Conservation (phyloP, 2,888 invertebrate genomes). For the Xestia rhomboidea region DNA sequence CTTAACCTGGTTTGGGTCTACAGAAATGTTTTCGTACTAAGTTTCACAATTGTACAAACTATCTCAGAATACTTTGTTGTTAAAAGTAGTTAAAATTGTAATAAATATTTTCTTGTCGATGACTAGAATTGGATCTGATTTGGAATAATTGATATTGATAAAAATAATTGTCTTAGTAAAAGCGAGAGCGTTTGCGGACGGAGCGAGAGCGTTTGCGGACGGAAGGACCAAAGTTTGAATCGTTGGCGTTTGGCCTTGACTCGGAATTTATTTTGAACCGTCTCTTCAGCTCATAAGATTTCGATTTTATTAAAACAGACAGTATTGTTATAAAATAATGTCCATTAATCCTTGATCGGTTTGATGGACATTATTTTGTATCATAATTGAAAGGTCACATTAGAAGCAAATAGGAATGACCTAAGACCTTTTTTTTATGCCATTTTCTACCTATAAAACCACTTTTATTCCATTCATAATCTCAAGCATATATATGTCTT, state of each 20-base stretch:
- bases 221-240: constrained; percentile 11
- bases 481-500: constrained; percentile 12
- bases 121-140: background rate
- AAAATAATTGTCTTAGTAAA: background rate
- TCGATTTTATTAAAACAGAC: background rate
- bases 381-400: background rate
- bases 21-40: constrained; percentile 7
- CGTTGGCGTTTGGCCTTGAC: background rate
- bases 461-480: constrained; percentile 20
- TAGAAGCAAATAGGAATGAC: background rate
- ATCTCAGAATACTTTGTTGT: background rate
- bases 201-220: background rate
- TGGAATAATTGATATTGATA: background rate
- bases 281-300: background rate
- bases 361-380: background rate
- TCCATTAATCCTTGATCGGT: background rate
- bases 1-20: constrained; percentile 3
- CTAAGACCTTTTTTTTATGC: background rate
- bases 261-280: background rate
- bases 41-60: constrained; percentile 9
- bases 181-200: too few relatives aligned
- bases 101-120: background rate
- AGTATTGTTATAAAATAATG: background rate
- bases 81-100: background rate
- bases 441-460: constrained; percentile 12